Percentiles rank a stretch among this genome's conserved stretches.
Evolutionary conservation across 2,888 invertebrate genomes (phyloP).

Genomic region (Deroplatys truncata): DNA sequence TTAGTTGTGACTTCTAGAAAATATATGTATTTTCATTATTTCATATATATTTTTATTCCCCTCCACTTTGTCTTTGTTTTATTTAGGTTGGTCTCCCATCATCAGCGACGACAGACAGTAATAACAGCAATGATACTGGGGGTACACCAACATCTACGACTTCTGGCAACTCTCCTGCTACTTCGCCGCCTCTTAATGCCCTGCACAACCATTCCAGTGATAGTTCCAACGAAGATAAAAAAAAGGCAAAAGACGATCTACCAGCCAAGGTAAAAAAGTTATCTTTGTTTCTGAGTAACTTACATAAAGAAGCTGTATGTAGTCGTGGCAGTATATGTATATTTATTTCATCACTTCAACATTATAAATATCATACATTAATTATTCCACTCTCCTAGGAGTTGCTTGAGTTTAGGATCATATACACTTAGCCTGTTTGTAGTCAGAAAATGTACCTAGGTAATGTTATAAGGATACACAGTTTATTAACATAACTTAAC

Average conservation of each 20-base stretch:
- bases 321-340: neutral
- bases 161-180: constrained; percentile 64
- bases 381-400: too few species aligned
- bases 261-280: constrained; percentile 34
- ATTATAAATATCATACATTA: too few species aligned
- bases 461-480: neutral
- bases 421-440: too few species aligned
- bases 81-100: constrained; percentile 60
- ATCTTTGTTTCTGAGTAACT: neutral
- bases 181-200: constrained; percentile 58
- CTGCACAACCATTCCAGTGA: constrained; percentile 77
- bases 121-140: constrained; percentile 73
- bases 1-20: too few species aligned
- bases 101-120: constrained; percentile 78
- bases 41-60: too few species aligned
- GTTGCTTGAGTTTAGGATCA: too few species aligned
- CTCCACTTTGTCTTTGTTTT: too few species aligned
- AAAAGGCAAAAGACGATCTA: constrained; percentile 36
- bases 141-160: constrained; percentile 81
- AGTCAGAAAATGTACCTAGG: neutral
- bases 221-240: constrained; percentile 43
- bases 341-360: too few species aligned
- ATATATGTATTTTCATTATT: too few species aligned
- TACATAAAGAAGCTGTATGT: neutral
- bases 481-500: neutral